Evolutionary conservation across 1,140 invertebrate genomes (phyloP), one percentile per base, ranked within the genome.

Genomic region (Centruroides sculpturatus): DNA sequence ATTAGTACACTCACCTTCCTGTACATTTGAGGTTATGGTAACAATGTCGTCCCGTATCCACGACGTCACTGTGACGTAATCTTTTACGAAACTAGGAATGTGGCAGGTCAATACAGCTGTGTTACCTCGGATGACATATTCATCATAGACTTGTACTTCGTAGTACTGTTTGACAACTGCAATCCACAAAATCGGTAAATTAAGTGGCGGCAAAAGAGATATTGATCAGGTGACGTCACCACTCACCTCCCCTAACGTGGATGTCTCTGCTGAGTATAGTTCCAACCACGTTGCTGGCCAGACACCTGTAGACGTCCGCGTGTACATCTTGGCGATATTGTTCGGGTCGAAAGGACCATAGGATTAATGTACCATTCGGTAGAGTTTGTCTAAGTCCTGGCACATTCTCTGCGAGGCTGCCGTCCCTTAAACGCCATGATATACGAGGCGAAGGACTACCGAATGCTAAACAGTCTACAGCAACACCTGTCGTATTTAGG

Each of bases 331-430:
- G 89, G 49, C 86, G 80, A 72, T 95, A 95, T 72, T 92, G 87
- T 72, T 91, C 86, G 50, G 89, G 89, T 55, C 89, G 82, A 81
- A 95, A 97, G 7, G 91, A 89, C 57, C 89, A 89, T 72, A 97
- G 93, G 48, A 92, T 87, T 64, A 97, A 78, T 69, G 93, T 94
- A 69, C 92, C 91, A 74, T 95, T 75, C 64, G 64, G 57, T 51
- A 65, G 59, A 11, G 57, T 60, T 35, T 60, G 58, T n/a, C 66
- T 56, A 5, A 66, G 62, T 13, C 66, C 66, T n/a, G 64, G 64
- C 12, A 65, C 54, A 53, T 56, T 55, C 41, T 65, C 56, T 7
- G 64, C 64, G 2, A 47, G 60, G 41, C 36, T 52, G 11, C 64
- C 64, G 47, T 65, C 64, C 3, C 56, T 49, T 50, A 60, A 34